phyloP scores from a whole-genome alignment of 2,797 vertebrate genomes.

The Mus minutoides region DNA sequence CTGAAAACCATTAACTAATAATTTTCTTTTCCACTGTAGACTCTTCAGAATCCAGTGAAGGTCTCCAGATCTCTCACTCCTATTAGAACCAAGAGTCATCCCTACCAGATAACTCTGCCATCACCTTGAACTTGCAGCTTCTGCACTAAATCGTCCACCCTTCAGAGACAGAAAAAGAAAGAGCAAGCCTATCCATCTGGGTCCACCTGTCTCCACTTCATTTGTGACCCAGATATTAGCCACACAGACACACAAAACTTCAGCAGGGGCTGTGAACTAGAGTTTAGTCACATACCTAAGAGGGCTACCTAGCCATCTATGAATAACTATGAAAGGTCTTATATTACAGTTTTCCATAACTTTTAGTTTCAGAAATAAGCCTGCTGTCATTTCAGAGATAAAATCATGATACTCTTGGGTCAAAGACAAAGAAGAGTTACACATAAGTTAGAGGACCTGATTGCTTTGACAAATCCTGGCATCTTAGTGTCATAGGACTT shows the following conservation, averaged over 20 bases:
- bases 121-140: background rate
- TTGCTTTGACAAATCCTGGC: background rate
- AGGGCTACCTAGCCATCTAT: background rate
- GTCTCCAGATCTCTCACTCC: background rate
- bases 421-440: conserved; percentile 17
- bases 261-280: background rate
- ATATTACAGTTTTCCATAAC: background rate
- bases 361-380: conserved; percentile 18
- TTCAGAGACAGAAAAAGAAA: background rate
- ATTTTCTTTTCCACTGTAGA: background rate
- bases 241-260: background rate
- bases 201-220: background rate
- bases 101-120: background rate
- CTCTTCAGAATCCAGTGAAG: background rate
- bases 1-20: background rate
- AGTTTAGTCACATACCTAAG: background rate
- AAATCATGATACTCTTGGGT: background rate
- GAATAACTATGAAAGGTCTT: background rate
- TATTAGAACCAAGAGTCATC: background rate
- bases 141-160: background rate
- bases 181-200: background rate
- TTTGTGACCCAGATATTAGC: background rate
- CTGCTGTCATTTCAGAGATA: background rate
- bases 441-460: background rate
- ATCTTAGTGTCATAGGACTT: background rate